Evolutionary conservation across 2,113 vertebrate species (phyloP).

Genomic region (Ameiurus melas): DNA sequence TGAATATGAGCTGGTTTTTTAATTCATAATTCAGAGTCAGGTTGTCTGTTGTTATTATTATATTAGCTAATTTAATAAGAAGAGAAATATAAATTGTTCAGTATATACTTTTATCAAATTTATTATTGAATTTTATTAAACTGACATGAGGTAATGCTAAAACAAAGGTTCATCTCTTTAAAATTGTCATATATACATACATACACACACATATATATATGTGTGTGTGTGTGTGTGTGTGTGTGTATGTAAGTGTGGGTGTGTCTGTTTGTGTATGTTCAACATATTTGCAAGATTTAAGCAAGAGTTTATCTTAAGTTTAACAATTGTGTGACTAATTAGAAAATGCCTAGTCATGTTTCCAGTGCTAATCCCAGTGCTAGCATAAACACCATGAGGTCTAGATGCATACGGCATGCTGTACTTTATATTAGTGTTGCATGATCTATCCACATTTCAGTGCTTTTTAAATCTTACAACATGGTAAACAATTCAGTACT

Average conservation of each 20-base stretch:
- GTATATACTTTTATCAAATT: not conserved
- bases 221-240: no score
- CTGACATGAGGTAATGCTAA: not conserved
- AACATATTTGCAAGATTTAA: not conserved
- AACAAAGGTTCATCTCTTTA: not conserved
- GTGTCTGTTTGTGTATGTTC: not conserved
- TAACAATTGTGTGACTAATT: not conserved
- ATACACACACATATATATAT: no score
- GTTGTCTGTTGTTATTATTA: not conserved
- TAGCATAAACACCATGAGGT: not conserved
- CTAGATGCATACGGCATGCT: not conserved
- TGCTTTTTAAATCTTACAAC: not conserved
- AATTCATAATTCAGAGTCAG: constrained; percentile 33
- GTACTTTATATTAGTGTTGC: not conserved
- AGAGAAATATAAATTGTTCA: not conserved
- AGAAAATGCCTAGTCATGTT: not conserved
- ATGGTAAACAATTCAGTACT: not conserved
- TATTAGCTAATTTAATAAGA: not conserved
- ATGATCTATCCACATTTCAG: not conserved
- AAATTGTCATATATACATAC: not conserved
- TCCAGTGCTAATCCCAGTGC: not conserved
- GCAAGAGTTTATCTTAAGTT: not conserved
- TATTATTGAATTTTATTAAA: no score
- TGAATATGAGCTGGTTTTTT: constrained; percentile 47
- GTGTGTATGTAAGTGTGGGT: no score